These are phyloP conservation scores for Ochropleura plecta DNA, from an alignment of 2,888 invertebrate species.

Conservation along the genomic window DNA sequence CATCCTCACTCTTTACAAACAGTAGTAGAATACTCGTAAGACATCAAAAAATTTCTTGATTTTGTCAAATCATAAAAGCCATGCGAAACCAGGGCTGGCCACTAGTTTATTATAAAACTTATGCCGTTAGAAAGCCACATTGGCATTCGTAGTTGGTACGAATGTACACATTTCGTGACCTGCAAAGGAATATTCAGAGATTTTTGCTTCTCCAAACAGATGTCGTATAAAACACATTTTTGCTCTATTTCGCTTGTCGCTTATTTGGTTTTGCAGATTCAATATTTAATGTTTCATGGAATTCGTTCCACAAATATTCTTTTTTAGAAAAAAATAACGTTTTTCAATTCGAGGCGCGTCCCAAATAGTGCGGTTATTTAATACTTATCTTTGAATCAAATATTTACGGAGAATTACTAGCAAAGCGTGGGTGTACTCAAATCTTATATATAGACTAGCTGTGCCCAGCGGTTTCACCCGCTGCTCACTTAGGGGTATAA, in stretches of 20 bases:
- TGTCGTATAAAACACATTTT: slow-evolving; percentile 57
- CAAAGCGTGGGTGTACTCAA: not conserved
- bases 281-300: slow-evolving; percentile 46
- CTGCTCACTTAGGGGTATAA: too few species aligned
- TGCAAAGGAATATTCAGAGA: slow-evolving; percentile 49
- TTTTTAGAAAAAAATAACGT: not conserved
- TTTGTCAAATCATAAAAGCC: not conserved
- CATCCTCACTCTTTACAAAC: not conserved
- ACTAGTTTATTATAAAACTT: slow-evolving; percentile 51
- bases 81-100: not conserved
- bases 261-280: slow-evolving; percentile 46
- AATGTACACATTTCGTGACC: slow-evolving; percentile 53
- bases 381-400: not conserved
- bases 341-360: not conserved
- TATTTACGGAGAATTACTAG: not conserved
- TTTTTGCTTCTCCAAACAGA: slow-evolving; percentile 48
- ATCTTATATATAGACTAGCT: too few species aligned
- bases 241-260: slow-evolving; percentile 37
- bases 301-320: slow-evolving; percentile 28
- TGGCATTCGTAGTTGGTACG: slow-evolving; percentile 57
- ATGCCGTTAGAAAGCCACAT: slow-evolving; percentile 37
- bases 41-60: not conserved
- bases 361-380: not conserved
- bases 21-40: not conserved
- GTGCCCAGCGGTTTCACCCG: too few species aligned